These are phyloP conservation scores for Cephus nigrinus DNA, from an alignment of 2,888 invertebrate species.

Conservation along the genomic window DNA sequence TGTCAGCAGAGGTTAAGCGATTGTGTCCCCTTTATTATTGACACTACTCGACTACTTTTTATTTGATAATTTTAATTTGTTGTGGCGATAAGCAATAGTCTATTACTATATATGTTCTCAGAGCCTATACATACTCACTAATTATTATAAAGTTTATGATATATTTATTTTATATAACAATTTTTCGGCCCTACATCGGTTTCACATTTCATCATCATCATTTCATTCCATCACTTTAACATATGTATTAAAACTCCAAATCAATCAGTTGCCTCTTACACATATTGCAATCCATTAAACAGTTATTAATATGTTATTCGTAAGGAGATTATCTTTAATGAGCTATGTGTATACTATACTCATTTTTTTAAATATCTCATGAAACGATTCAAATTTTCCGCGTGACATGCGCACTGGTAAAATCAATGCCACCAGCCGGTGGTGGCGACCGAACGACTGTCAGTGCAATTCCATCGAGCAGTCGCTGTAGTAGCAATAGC, in stretches of 20 bases:
- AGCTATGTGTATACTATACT: background rate
- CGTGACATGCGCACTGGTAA: conserved; percentile 52
- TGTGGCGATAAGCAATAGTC: background rate
- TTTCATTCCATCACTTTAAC: no score
- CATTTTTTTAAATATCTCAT: background rate
- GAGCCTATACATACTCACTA: background rate
- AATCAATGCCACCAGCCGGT: conserved; percentile 53
- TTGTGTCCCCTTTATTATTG: background rate
- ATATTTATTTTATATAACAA: no score
- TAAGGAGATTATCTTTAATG: background rate
- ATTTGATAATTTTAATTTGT: background rate
- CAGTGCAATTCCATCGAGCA: conserved; percentile 40
- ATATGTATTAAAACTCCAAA: no score
- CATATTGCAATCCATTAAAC: background rate
- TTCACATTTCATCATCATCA: no score
- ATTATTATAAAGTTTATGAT: no score
- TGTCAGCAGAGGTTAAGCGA: background rate
- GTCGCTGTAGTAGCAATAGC: conserved; percentile 20
- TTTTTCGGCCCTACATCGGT: no score
- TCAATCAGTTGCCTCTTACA: background rate
- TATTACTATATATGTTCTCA: background rate
- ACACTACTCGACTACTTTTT: background rate
- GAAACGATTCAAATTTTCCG: conserved; percentile 29
- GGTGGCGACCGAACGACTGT: conserved; percentile 20
- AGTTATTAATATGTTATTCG: background rate